Evolutionary conservation across 2,888 invertebrate species (phyloP).

Genomic region (Drosophila peninsularis): DNA sequence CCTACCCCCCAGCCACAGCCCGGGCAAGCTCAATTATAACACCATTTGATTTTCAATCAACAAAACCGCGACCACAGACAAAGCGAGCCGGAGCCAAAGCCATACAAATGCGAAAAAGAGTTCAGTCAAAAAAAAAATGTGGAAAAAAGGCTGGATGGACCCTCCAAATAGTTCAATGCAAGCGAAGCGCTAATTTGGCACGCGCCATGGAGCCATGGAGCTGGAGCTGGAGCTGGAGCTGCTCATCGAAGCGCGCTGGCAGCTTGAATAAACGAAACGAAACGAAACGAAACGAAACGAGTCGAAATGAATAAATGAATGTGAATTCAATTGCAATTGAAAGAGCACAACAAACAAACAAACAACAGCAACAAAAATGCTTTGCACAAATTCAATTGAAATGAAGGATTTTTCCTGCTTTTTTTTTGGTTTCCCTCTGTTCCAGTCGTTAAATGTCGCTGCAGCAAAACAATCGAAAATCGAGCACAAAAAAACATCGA

Average conservation of each 20-base stretch:
- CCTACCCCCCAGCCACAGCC: too few species aligned
- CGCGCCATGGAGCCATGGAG: constrained; percentile 59
- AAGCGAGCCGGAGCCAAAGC: constrained; percentile 31
- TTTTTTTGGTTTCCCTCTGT: constrained; percentile 8
- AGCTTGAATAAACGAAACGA: constrained; percentile 40
- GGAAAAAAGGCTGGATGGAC: constrained; percentile 9
- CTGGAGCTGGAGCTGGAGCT: constrained; percentile 22
- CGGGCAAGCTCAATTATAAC: constrained; percentile 55
- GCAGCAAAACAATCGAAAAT: constrained; percentile 37
- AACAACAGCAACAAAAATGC: constrained; percentile 27
- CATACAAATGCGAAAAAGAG: constrained; percentile 26
- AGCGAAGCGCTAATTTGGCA: constrained; percentile 74
- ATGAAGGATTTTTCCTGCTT: constrained; percentile 22
- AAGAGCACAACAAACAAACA: constrained; percentile 31
- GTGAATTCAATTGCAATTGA: constrained; percentile 78
- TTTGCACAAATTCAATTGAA: constrained; percentile 69
- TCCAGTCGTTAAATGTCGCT: constrained; percentile 61
- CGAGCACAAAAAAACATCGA: constrained; percentile 39
- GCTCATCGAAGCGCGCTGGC: constrained; percentile 48
- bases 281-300: constrained; percentile 56
- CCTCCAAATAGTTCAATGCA: constrained; percentile 70
- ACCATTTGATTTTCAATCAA: constrained; percentile 63
- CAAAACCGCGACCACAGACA: constrained; percentile 54
- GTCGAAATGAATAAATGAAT: constrained; percentile 72
- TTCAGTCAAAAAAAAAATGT: constrained; percentile 1